Evolutionary conservation across 2,888 invertebrate genomes (phyloP).

Genomic region (Erannis defoliaria): DNA sequence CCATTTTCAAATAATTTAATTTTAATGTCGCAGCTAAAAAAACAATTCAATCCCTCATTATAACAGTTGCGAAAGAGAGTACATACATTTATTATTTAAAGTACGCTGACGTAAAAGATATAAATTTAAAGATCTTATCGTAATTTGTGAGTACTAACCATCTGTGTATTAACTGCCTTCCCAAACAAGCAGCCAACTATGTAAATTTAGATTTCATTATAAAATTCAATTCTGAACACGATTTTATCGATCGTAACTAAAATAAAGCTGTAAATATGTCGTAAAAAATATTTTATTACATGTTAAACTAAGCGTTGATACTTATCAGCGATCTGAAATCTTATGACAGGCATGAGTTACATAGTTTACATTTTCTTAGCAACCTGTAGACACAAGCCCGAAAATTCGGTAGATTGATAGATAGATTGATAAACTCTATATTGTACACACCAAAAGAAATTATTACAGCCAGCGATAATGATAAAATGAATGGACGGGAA

Average conservation of each 20-base stretch:
- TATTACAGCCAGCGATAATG: too few relatives aligned
- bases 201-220: constrained; percentile 38
- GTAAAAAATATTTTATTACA: constrained; percentile 56
- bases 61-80: constrained; percentile 5
- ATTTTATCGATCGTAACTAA: constrained; percentile 53
- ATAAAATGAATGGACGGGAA: too few relatives aligned
- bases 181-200: constrained; percentile 31
- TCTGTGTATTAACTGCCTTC: constrained; percentile 27
- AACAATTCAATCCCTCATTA: constrained; percentile 1
- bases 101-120: constrained; percentile 15
- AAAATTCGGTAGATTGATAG: too few relatives aligned
- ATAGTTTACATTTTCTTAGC: neutral
- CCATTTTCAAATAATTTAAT: neutral
- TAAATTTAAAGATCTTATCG: constrained; percentile 21
- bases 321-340: constrained; percentile 56
- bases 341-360: constrained; percentile 20
- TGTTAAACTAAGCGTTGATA: constrained; percentile 55
- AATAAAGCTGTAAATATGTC: constrained; percentile 60
- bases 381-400: too few relatives aligned
- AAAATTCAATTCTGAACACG: constrained; percentile 41
- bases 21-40: neutral
- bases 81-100: constrained; percentile 17
- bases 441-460: too few relatives aligned
- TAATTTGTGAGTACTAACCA: constrained; percentile 19
- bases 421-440: too few relatives aligned